Base-by-base conservation (phyloP, 1,140 invertebrate genomes). In the Drosophila prosaltans region DNA sequence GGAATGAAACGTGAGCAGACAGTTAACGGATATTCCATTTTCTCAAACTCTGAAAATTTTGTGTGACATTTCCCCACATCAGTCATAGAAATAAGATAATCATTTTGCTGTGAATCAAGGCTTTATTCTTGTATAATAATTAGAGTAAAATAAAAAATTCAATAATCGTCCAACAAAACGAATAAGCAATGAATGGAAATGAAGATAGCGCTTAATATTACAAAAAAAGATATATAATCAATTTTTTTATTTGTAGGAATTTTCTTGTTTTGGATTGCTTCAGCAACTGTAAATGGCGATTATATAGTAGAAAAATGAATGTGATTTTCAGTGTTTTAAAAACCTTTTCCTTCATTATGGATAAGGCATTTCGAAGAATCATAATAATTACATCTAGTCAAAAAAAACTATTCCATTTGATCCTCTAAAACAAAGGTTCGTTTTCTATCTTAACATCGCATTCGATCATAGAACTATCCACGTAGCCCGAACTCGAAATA, bases 361-460 rank as follows among this genome's bases (percentile, higher is more conserved):
- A 32, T 45, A 60, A 40, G 32, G 11, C 30, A 28, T 45, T 9
- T 16, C 2, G 24, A 21, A 36, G 11, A 51, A n/a, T n/a, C 7
- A 55, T 48, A 57, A 62, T 67, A 48, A 28, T 43, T 41, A 60
- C 28, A 51, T 9, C 59, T 65, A 61, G 40, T 32, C 24, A 41
- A 16, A 45, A 9, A 9, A 24, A 41, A 16, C 16, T 1, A 26
- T 58, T 21, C 10, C 45, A 36, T 8, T 10, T 26, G 21, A 45
- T 40, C 60, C 39, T 69, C 54, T 67, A 88, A 41, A 68, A 40
- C 32, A 89, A 7, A 21, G 77, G 54, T 11, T 89, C 84, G 57
- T 89, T 89, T 61, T 89, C 84, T 59, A 89, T 89, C 41, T 89
- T 89, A 45, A 89, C 85, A 62, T 89, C 84, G 30, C 85, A 89